Evolutionary conservation across 2,797 vertebrate species (phyloP), one percentile per base, ranked within the genome.

Genomic region (Gymnopithys bicolor): DNA sequence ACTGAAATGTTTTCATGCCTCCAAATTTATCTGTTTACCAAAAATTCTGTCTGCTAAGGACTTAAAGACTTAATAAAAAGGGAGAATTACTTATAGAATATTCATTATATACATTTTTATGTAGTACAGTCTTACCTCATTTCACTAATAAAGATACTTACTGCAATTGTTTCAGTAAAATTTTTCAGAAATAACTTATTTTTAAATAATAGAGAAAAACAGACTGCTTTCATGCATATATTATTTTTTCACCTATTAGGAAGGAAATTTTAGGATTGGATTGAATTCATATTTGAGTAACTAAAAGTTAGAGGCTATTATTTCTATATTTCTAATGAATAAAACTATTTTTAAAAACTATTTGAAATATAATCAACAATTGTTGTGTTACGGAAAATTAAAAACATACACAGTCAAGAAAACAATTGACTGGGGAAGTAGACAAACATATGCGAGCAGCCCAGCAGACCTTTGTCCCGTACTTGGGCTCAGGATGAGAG

Each of bases 371-470:
- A 93, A 88, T 66, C 73, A 96, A 15, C 6, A 87, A 77, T 17
- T 94, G 22, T 55, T 91, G 46, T 70, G 73, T 76, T 45, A 85
- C 5, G 85, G 62, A 62, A 87, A 86, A 84, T 67, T 41, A n/a
- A 53, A 92, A 88, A 22, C 19, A 70, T n/a, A 70, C 32, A 60
- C 5, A 46, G 48, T n/a, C 49, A 82, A 82, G 41, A 95, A 89
- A 92, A 90, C 78, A 91, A 80, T 84, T 7, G 7, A 76, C 14
- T 77, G 35, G 84, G 48, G 87, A 89, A 96, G 35, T 78, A 95
- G 81, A 92, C 35, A 93, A 86, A 39, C 43, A 58, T 48, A 93
- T 55, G 68, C 21, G 75, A 88, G 49, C 56, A 94, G 78, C 28
- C 51, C 10, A 49, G 49, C 32, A 67, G 41, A 88, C 58, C 48